Conservation (phyloP, 1,140 invertebrate species). For the Pygmarrhopalites habei region DNA sequence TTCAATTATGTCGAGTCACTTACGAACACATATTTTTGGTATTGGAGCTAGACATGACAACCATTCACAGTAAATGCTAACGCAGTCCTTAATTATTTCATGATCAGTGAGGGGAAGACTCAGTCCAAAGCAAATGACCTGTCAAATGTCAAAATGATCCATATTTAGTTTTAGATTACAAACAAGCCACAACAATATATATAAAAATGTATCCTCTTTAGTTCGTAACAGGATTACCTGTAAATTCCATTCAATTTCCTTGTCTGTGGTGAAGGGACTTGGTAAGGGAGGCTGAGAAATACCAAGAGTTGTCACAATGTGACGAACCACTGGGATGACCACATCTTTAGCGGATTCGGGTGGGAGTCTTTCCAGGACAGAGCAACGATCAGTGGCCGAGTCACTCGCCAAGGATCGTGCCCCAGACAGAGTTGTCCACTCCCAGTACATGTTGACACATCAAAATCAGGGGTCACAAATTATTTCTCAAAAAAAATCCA, state of each 20-base stretch:
- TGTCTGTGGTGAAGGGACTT: slow-evolving; percentile 43
- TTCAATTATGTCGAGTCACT: too few relatives aligned
- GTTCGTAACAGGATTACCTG: slow-evolving; percentile 44
- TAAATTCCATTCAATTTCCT: slow-evolving; percentile 52
- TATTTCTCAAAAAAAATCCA: too few relatives aligned
- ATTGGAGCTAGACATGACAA: slow-evolving; percentile 72
- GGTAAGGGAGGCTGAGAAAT: slow-evolving; percentile 33
- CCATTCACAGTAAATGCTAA: slow-evolving; percentile 96
- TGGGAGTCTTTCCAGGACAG: slow-evolving; percentile 38
- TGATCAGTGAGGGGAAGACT: slow-evolving; percentile 82
- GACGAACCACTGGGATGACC: slow-evolving; percentile 37
- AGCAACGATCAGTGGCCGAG: slow-evolving; percentile 13
- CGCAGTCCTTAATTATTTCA: slow-evolving; percentile 90
- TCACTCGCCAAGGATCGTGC: slow-evolving; percentile 7
- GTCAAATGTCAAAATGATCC: slow-evolving; percentile 14
- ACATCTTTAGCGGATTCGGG: slow-evolving; percentile 37
- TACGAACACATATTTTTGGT: slow-evolving; percentile 75
- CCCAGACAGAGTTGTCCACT: slow-evolving; percentile 27
- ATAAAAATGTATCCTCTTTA: too few relatives aligned
- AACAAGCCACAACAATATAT: neutral
- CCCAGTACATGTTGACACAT: slow-evolving; percentile 31
- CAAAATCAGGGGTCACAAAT: too few relatives aligned
- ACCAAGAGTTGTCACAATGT: slow-evolving; percentile 38
- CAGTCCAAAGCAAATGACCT: slow-evolving; percentile 85
- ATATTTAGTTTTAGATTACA: neutral